Conservation (phyloP, 2,797 vertebrate genomes). For the Clamator glandarius region DNA sequence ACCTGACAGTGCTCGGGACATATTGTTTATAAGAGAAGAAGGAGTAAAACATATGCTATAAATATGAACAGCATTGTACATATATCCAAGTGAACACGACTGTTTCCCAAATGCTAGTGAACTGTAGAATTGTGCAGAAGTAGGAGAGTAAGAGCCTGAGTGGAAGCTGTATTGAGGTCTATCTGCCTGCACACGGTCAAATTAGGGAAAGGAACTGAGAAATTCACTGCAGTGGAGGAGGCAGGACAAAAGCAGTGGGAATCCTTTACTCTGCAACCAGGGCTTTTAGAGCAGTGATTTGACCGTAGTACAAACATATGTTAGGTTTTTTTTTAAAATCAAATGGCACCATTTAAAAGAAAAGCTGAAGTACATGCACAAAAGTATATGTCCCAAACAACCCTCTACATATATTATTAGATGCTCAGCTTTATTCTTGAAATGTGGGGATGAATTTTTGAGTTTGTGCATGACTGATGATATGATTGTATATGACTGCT, state of each 20-base stretch:
- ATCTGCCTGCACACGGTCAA: background rate
- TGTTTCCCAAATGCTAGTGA: background rate
- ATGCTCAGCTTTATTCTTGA: background rate
- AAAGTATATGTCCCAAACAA: background rate
- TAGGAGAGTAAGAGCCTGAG: background rate
- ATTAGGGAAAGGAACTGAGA: background rate
- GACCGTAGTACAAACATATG: background rate
- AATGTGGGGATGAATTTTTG: background rate
- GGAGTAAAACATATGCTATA: background rate
- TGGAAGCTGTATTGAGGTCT: background rate
- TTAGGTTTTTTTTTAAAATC: background rate
- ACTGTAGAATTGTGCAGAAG: background rate
- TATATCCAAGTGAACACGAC: background rate
- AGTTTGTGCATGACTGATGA: background rate
- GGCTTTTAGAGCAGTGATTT: background rate
- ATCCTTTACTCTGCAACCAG: background rate
- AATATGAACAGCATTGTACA: background rate
- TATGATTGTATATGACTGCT: background rate
- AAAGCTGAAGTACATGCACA: background rate
- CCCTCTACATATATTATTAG: background rate
- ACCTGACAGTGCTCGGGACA: background rate
- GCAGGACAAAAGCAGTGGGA: background rate
- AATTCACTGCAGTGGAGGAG: background rate
- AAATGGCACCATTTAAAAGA: background rate
- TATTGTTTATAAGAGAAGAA: background rate